These are phyloP conservation scores for Sternotherus odoratus DNA, from an alignment of 2,797 vertebrate genomes.

Conservation along the genomic window DNA sequence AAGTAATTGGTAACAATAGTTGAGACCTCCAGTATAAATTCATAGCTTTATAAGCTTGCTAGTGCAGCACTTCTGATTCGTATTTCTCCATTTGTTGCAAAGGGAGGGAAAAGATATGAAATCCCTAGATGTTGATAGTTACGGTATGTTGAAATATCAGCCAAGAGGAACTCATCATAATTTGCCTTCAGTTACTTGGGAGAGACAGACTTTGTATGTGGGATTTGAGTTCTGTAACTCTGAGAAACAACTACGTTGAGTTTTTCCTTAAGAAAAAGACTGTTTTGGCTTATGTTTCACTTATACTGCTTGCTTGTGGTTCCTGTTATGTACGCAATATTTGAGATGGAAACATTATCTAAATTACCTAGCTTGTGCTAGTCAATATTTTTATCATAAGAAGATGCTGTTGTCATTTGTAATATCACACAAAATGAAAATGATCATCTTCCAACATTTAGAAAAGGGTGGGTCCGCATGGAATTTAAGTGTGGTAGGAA, in stretches of 20 bases:
- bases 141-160: conserved; percentile 45
- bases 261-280: not conserved
- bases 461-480: conserved; percentile 15
- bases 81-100: conserved; percentile 31
- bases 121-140: conserved; percentile 39
- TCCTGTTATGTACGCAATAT: not conserved
- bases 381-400: conserved; percentile 26
- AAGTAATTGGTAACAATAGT: conserved; percentile 10
- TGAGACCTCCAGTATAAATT: conserved; percentile 22
- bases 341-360: not conserved
- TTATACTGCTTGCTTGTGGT: not conserved
- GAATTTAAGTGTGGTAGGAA: conserved; percentile 23
- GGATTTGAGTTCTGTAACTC: conserved; percentile 53
- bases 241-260: conserved; percentile 34
- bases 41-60: conserved; percentile 14
- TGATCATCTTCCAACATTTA: not conserved
- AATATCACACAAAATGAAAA: not conserved
- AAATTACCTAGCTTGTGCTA: not conserved
- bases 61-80: not conserved
- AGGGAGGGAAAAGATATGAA: conserved; percentile 41
- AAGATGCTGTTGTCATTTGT: not conserved
- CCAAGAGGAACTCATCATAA: conserved; percentile 36
- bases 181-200: conserved; percentile 63
- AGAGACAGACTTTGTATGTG: conserved; percentile 46
- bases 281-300: conserved; percentile 18